phyloP scores from a whole-genome alignment of 1,140 invertebrate genomes.

The Drosophila nigrodunni region DNA sequence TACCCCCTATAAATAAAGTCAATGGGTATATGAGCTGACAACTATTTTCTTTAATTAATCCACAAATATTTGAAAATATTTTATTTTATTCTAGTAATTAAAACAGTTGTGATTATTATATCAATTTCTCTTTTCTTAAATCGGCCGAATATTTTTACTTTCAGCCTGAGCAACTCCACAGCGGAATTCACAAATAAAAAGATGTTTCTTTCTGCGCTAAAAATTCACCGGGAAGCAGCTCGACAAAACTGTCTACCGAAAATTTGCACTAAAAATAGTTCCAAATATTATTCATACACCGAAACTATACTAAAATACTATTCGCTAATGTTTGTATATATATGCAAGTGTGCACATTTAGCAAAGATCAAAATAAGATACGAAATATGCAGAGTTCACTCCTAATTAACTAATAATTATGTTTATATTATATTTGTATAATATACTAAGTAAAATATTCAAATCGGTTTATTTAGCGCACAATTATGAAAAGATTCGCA shows the following conservation, averaged over 20 bases:
- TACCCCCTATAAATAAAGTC: too few relatives aligned
- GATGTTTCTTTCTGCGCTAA: slow-evolving; percentile 15
- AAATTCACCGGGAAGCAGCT: slow-evolving; percentile 43
- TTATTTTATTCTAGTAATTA: too few relatives aligned
- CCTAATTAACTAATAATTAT: slow-evolving; percentile 42
- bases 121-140: background rate
- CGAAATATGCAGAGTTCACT: slow-evolving; percentile 17
- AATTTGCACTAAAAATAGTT: slow-evolving; percentile 75
- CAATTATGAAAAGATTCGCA: slow-evolving; percentile 65
- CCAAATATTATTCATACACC: slow-evolving; percentile 75
- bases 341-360: slow-evolving; percentile 5
- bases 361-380: slow-evolving; percentile 20
- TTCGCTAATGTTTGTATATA: slow-evolving; percentile 22
- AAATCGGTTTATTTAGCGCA: slow-evolving; percentile 34
- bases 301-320: slow-evolving; percentile 45
- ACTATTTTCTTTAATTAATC: too few relatives aligned
- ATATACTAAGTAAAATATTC: background rate
- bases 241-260: slow-evolving; percentile 47
- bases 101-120: background rate
- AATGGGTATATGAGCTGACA: too few relatives aligned
- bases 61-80: too few relatives aligned
- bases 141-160: background rate
- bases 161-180: slow-evolving; percentile 16
- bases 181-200: background rate
- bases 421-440: slow-evolving; percentile 6